Percentiles rank a stretch among this genome's conserved stretches.
phyloP scores from a whole-genome alignment of 2,888 invertebrate genomes.

The Xylota sylvarum region DNA sequence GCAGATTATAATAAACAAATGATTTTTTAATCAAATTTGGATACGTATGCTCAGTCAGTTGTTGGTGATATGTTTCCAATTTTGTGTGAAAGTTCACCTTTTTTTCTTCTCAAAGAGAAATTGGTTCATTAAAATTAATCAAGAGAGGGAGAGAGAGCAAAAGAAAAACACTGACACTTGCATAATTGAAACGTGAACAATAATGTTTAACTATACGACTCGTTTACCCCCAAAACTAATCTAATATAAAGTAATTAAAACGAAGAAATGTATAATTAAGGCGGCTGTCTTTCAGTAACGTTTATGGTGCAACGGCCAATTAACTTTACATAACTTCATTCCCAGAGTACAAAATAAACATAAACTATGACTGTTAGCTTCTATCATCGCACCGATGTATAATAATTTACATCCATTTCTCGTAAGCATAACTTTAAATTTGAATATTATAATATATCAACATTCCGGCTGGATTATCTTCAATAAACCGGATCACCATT shows the following conservation, averaged over 20 bases:
- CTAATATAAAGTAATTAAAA: constrained; percentile 36
- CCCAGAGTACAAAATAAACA: neutral
- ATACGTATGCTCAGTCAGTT: neutral
- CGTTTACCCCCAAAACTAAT: neutral
- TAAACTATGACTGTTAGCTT: neutral
- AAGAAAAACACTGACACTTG: constrained; percentile 24
- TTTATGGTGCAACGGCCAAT: constrained; percentile 43
- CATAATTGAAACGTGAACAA: constrained; percentile 39
- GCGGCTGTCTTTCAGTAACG: constrained; percentile 1
- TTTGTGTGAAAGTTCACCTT: constrained; percentile 53
- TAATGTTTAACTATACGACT: constrained; percentile 28
- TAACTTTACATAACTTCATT: constrained; percentile 42
- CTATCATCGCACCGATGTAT: neutral
- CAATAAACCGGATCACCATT: constrained; percentile 6
- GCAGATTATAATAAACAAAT: constrained; percentile 30
- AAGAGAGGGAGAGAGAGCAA: neutral
- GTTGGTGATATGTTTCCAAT: constrained; percentile 31
- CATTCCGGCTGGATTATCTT: constrained; percentile 18
- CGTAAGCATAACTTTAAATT: constrained; percentile 14
- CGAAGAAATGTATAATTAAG: constrained; percentile 48
- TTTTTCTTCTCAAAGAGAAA: constrained; percentile 52
- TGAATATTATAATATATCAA: constrained; percentile 1
- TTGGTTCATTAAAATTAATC: constrained; percentile 33
- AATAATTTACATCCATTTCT: constrained; percentile 16
- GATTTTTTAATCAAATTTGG: constrained; percentile 37